Percentiles rank a stretch among this genome's conserved stretches.
Conservation (phyloP, 2,113 vertebrate genomes). For the Alethe diademata region DNA sequence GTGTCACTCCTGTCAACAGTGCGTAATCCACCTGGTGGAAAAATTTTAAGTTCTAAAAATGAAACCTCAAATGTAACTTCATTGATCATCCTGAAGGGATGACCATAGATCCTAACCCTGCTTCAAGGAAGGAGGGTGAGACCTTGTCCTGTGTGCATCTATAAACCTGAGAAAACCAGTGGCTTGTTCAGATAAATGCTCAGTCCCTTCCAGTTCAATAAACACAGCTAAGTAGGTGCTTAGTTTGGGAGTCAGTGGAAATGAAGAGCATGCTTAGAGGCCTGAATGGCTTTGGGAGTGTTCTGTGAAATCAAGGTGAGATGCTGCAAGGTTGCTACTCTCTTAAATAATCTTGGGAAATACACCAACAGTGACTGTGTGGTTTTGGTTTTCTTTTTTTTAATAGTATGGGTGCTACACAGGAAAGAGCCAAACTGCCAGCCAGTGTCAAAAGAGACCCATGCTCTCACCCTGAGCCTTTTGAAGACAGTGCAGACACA, state of each 20-base stretch:
- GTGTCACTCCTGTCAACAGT: not conserved
- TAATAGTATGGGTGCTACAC: accelerated
- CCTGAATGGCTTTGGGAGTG: not conserved
- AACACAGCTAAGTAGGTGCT: not conserved
- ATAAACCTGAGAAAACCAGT: not conserved
- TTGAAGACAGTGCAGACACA: not conserved
- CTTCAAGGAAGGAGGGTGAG: not conserved
- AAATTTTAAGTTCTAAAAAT: not conserved
- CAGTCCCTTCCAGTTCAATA: not conserved
- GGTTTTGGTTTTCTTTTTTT: not conserved
- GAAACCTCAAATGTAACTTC: not conserved
- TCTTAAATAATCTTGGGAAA: not conserved
- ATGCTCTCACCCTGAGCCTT: not conserved
- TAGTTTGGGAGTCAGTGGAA: not conserved
- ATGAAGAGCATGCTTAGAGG: not conserved
- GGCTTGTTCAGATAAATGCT: not conserved
- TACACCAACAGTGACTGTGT: not conserved
- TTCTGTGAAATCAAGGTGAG: not conserved
- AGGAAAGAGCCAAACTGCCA: not conserved
- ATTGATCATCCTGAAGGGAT: not conserved
- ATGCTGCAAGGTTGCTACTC: not conserved
- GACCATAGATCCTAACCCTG: not conserved
- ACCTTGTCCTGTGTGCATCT: not conserved
- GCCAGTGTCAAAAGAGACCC: not conserved
- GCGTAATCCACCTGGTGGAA: not conserved